A percentile compares a stretch with the other conserved stretches of the same genome.
Conservation (phyloP, 2,113 vertebrate genomes). For the Bufo gargarizans region DNA sequence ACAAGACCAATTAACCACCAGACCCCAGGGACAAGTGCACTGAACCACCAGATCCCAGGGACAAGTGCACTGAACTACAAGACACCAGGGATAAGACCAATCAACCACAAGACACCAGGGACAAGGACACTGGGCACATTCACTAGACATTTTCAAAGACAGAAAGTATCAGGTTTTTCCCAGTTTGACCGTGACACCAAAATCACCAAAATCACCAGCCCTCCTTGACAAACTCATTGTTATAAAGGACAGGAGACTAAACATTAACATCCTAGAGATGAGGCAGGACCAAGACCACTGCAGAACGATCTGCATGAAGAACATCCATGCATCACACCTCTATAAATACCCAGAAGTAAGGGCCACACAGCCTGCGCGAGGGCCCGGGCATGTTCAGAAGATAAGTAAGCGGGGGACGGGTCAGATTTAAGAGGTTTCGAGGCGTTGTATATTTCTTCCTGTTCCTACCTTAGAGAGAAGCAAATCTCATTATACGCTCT, state of each 20-base stretch:
- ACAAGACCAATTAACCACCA: neutral
- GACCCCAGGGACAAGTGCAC: neutral
- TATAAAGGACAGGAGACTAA: neutral
- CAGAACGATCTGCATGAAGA: neutral
- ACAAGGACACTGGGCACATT: neutral
- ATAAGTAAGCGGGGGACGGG: neutral
- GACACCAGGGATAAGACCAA: neutral
- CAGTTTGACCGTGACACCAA: no score
- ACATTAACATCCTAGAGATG: neutral
- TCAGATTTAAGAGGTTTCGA: neutral
- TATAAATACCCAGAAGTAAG: neutral
- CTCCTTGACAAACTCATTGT: neutral
- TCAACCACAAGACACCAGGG: neutral
- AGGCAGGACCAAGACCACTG: neutral
- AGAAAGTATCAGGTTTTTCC: no score
- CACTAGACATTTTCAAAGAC: no score
- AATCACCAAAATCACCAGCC: neutral
- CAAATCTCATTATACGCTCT: no score
- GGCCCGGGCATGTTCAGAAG: neutral
- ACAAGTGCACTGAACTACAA: neutral
- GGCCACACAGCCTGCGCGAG: neutral
- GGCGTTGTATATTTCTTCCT: neutral
- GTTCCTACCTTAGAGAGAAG: neutral
- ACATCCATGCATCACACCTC: neutral
- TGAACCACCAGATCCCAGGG: neutral